Percentiles rank a stretch among this genome's conserved stretches.
These are phyloP conservation scores for Sitobion miscanthi DNA, from an alignment of 1,140 invertebrate species.

Conservation along the genomic window DNA sequence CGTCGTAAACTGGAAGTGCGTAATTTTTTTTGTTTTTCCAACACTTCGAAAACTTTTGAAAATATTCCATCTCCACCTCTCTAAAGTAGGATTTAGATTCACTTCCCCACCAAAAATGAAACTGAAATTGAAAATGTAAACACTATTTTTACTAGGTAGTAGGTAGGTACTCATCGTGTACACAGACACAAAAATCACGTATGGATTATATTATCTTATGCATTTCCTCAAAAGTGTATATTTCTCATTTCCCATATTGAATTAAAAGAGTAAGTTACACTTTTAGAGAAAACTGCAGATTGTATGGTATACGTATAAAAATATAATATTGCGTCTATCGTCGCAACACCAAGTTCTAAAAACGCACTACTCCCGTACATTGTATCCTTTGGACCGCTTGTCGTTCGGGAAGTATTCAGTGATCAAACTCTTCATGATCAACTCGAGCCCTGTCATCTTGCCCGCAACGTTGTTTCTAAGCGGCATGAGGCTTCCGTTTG, in stretches of 20 bases:
- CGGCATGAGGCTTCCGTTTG: constrained; percentile 45
- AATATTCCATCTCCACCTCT: no score
- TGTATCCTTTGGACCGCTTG: constrained; percentile 49
- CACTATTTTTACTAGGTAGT: no score
- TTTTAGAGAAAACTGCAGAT: no score
- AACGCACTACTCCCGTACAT: constrained; percentile 32
- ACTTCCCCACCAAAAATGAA: no score
- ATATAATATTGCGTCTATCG: no score
- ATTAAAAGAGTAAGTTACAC: background rate
- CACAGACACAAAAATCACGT: background rate
- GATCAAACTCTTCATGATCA: constrained; percentile 56
- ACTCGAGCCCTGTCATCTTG: constrained; percentile 57
- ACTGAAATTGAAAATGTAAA: no score
- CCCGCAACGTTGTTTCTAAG: constrained; percentile 58
- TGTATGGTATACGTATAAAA: no score
- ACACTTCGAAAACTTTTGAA: no score
- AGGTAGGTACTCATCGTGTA: no score
- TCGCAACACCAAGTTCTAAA: background rate
- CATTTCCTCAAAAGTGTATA: background rate
- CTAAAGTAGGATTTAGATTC: no score
- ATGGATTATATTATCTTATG: background rate
- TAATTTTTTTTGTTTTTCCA: no score
- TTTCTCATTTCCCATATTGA: background rate
- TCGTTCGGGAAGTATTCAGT: constrained; percentile 57
- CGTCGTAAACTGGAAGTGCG: no score